Conservation (phyloP, 2,888 invertebrate genomes). For the Sisyra terminalis region DNA sequence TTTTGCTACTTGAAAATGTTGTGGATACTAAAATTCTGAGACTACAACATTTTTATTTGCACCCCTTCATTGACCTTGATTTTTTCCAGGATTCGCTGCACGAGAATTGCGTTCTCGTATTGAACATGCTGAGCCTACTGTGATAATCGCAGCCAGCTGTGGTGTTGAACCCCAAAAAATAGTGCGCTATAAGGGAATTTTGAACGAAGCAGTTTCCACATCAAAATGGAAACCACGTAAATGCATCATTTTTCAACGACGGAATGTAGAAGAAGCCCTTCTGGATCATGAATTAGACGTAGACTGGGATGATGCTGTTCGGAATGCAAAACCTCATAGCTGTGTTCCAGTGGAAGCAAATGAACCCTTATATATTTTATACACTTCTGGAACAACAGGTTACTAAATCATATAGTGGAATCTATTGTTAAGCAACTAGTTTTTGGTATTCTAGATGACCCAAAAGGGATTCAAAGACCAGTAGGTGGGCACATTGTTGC, state of each 20-base stretch:
- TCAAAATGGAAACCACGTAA: constrained; percentile 55
- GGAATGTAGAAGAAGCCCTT: constrained; percentile 43
- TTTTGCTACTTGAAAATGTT: constrained; percentile 7
- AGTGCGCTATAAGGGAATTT: constrained; percentile 63
- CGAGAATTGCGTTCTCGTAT: constrained; percentile 73
- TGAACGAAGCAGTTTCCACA: constrained; percentile 65
- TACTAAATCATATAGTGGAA: neutral
- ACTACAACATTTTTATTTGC: neutral
- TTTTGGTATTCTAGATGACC: constrained; percentile 35
- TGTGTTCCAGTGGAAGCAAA: constrained; percentile 80
- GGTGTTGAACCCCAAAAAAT: constrained; percentile 79
- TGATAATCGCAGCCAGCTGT: constrained; percentile 79
- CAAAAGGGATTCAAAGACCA: constrained; percentile 74
- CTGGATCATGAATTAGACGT: constrained; percentile 51
- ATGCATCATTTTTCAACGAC: constrained; percentile 71
- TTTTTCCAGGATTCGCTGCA: constrained; percentile 68
- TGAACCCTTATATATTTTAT: constrained; percentile 79
- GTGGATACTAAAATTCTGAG: neutral
- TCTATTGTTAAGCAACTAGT: neutral
- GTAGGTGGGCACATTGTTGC: constrained; percentile 78
- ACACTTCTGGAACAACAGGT: constrained; percentile 82
- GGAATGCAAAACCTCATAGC: constrained; percentile 45
- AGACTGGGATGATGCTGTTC: constrained; percentile 60
- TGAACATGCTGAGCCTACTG: constrained; percentile 74
- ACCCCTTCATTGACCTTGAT: neutral